Evolutionary conservation across 2,888 invertebrate genomes (phyloP), one percentile per base, ranked within the genome.

Genomic region (Prenolepis imparis): DNA sequence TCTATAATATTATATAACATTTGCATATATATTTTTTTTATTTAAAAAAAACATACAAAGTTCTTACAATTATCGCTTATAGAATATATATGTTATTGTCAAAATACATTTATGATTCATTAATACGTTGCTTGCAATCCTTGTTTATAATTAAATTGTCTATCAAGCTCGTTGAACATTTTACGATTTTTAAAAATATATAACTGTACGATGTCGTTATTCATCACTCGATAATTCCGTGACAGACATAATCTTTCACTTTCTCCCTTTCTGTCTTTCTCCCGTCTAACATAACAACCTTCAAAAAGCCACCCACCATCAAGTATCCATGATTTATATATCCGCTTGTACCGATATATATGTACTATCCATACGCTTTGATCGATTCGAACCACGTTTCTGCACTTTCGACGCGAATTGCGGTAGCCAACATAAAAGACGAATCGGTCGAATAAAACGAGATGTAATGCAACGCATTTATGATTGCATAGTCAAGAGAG

Each of bases 341-440:
- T 44, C 21, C 72, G 52, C 68, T 64, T 73, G 52, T 57, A 63
- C 39, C 32, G 68, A 52, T 67, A 73, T 77, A 68, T 64, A 55
- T 28, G 3, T 28, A 28, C 41, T 41, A 39, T 41, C 78, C 66
- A 75, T 61, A n/a, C n/a, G 41, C 72, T 83, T 41, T 21, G 74
- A 59, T 86, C 70, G 70, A 88, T 88, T 88, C 77, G 66, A 77
- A n/a, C 36, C 48, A 70, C 82, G 55, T 78, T 89, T 86, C 63
- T 75, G 61, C 75, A 68, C 80, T 84, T 83, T 80, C 74, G 72
- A 73, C 73, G 82, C 67, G 75, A 80, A 70, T 39, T 83, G 89
- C 80, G 77, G 84, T 84, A 84, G 72, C 66, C 28, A 28, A 28
- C 28, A 89, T 90, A 90, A 90, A 90, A 82, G 88, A 28, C 39